Evolutionary conservation across 2,888 invertebrate genomes (phyloP).

Genomic region (Anthrax anthrax): DNA sequence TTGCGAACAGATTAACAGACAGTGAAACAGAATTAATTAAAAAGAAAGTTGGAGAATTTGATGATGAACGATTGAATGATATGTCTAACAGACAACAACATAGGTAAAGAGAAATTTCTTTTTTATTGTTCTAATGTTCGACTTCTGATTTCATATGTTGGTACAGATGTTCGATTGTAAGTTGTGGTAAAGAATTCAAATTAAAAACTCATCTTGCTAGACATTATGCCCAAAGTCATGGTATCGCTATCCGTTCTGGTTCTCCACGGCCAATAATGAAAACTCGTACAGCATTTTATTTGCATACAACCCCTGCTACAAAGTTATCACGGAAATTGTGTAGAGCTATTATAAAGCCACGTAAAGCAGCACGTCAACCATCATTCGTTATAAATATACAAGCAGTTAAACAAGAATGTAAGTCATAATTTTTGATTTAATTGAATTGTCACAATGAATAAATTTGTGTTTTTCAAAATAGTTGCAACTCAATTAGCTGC

Average conservation of each 20-base stretch:
- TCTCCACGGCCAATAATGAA: slow-evolving; percentile 91
- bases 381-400: slow-evolving; percentile 61
- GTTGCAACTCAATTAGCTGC: slow-evolving; percentile 42
- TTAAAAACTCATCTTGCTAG: slow-evolving; percentile 86
- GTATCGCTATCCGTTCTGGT: slow-evolving; percentile 52
- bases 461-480: slow-evolving; percentile 15
- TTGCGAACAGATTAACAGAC: slow-evolving; percentile 41
- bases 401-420: slow-evolving; percentile 80
- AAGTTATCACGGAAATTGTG: slow-evolving; percentile 78
- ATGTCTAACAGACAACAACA: slow-evolving; percentile 27
- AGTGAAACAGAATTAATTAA: slow-evolving; percentile 31
- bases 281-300: slow-evolving; percentile 90
- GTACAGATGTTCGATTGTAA: slow-evolving; percentile 80
- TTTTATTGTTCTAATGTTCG: not conserved
- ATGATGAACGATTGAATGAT: slow-evolving; percentile 38
- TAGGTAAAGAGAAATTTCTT: not conserved
- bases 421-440: slow-evolving; percentile 17
- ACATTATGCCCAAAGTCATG: slow-evolving; percentile 85
- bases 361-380: slow-evolving; percentile 81
- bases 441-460: not conserved
- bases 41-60: slow-evolving; percentile 36
- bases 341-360: slow-evolving; percentile 63
- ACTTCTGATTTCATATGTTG: too few relatives aligned
- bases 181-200: slow-evolving; percentile 93
- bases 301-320: slow-evolving; percentile 82